Percentiles rank a stretch among this genome's conserved stretches.
Evolutionary conservation across 2,113 vertebrate genomes (phyloP).

Genomic region (Thalassarche chlororhynchos): DNA sequence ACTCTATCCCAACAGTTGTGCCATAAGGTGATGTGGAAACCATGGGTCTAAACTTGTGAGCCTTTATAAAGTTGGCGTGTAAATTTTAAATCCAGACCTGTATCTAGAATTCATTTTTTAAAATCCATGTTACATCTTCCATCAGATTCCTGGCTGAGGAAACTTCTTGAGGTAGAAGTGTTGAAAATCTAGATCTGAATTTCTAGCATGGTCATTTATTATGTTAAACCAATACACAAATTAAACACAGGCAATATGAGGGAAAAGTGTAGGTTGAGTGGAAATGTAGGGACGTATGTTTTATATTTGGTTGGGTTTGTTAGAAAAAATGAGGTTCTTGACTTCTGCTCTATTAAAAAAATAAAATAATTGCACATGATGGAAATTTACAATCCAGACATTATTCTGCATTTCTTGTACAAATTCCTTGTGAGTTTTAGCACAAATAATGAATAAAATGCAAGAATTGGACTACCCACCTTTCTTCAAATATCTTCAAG

Average conservation of each 20-base stretch:
- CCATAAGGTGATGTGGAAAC: not conserved
- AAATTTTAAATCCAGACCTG: not conserved
- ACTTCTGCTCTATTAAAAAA: not conserved
- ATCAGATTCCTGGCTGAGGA: not conserved
- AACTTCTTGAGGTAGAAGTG: not conserved
- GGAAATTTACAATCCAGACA: not conserved
- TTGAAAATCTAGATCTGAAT: not conserved
- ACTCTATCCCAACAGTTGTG: not conserved
- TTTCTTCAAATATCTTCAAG: not conserved
- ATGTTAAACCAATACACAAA: not conserved
- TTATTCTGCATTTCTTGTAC: not conserved
- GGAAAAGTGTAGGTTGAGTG: not conserved
- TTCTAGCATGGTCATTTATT: rapidly evolving
- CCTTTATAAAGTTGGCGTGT: not conserved
- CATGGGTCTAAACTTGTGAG: not conserved
- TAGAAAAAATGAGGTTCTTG: not conserved
- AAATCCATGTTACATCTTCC: not conserved
- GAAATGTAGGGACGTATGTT: not conserved
- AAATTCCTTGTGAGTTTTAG: not conserved
- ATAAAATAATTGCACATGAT: not conserved
- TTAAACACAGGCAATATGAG: not conserved
- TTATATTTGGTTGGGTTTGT: not conserved
- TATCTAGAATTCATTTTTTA: not conserved
- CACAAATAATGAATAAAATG: not conserved
- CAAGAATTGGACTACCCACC: not conserved